A percentile compares a stretch with the other conserved stretches of the same genome.
Evolutionary conservation across 1,140 invertebrate genomes (phyloP).

Genomic region (Steinernema khuongi): DNA sequence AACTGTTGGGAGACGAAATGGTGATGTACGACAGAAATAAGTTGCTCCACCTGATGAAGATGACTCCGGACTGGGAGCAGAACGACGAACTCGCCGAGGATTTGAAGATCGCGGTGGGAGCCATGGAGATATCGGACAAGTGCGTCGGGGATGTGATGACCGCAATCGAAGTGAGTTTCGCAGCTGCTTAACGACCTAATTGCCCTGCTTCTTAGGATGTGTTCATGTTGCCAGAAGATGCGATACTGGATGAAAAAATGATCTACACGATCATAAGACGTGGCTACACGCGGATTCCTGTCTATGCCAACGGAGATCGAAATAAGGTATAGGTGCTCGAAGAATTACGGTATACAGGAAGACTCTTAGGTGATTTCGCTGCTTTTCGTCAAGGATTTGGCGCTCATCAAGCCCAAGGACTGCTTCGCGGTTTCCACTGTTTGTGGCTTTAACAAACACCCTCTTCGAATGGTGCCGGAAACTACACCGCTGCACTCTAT

Average conservation of each 20-base stretch:
- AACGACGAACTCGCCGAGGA: conserved; percentile 59
- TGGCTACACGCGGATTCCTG: conserved; percentile 89
- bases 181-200: conserved; percentile 22
- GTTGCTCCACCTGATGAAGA: conserved; percentile 86
- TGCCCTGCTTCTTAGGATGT: conserved; percentile 58
- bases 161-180: conserved; percentile 61
- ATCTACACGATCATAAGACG: conserved; percentile 85
- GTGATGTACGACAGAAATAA: conserved; percentile 89
- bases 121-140: conserved; percentile 62
- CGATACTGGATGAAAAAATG: conserved; percentile 63
- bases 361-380: conserved; percentile 72
- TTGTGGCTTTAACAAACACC: conserved; percentile 91
- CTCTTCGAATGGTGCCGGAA: conserved; percentile 88
- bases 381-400: conserved; percentile 91
- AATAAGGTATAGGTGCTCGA: conserved; percentile 66
- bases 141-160: conserved; percentile 63
- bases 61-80: conserved; percentile 58
- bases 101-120: conserved; percentile 63
- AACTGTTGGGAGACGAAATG: conserved; percentile 85
- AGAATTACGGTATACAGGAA: neutral
- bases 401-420: conserved; percentile 92
- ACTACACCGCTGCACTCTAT: conserved; percentile 86
- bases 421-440: conserved; percentile 78
- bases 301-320: conserved; percentile 67
- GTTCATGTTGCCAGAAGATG: conserved; percentile 62